Base-by-base conservation (phyloP, 2,113 vertebrate genomes). In the Lophius piscatorius region DNA sequence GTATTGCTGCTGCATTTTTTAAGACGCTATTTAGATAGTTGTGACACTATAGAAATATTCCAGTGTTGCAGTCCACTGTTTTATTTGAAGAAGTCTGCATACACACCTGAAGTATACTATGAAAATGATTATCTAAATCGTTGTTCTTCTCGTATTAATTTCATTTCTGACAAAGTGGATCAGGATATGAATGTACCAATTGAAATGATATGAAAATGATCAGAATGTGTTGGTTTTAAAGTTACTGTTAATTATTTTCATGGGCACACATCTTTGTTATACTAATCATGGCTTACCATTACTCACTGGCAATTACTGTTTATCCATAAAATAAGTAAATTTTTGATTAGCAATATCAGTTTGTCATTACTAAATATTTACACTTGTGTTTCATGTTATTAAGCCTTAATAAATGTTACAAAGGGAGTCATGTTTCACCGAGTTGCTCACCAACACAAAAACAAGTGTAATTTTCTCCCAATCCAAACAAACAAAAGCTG, bases 331-430 rank as follows among this genome's bases (percentile, higher is more conserved):
- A 23, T 60, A 66, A 29, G 55, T n/a, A 35, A 45, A 23, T 52
- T 26, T 80, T 33, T 58, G n/a, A 68, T 73, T 62, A 57, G 51
- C 64, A 33, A 61, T 57, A 63, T 56, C 56, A 59, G n/a, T 51
- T 62, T 78, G 41, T 46, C 74, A 48, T 68, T 70, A 36, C 69
- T 63, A 62, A 70, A 47, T 72, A 61, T 71, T 49, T 29, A 42
- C 24, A 50, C 17, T 17, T 60, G 51, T 29, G 36, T 44, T 44
- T 35, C 22, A 52, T 83, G 70, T 76, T 74, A 81, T 77, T 61
- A 85, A 78, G 87, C 86, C 84, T 89, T 89, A 91, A 89, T 89
- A 89, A 90, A 91, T 47, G 28, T 52, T 42, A 22, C 35, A 29
- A 18, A 68, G 28, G 26, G 55, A 62, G 65, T 38, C 34, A 1